These are phyloP conservation scores for Lomographa bimaculata DNA, from an alignment of 2,888 invertebrate species.

Conservation along the genomic window DNA sequence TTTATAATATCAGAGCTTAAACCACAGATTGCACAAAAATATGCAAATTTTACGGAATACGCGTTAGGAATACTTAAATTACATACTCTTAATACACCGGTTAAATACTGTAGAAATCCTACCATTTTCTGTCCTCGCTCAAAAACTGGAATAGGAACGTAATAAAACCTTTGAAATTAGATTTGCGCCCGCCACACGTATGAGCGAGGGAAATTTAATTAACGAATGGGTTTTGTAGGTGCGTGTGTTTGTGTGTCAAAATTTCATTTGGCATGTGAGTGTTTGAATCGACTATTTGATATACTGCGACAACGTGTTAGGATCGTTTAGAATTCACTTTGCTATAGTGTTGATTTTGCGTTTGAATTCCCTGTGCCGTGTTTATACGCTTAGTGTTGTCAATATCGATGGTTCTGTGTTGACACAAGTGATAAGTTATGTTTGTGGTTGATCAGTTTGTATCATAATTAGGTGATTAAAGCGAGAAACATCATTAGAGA, in stretches of 20 bases:
- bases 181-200: conserved; percentile 40
- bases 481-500: too few species aligned
- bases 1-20: too few species aligned
- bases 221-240: conserved; percentile 28
- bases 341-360: conserved; percentile 25
- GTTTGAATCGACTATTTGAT: conserved; percentile 35
- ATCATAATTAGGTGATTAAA: too few species aligned
- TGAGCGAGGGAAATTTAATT: conserved; percentile 46
- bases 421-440: too few species aligned
- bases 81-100: too few species aligned
- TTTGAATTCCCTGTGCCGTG: conserved; percentile 5
- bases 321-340: conserved; percentile 44
- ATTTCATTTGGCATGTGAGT: conserved; percentile 38
- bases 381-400: conserved; percentile 1
- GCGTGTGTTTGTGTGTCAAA: conserved; percentile 34
- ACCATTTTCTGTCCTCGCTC: conserved; percentile 5
- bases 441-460: too few species aligned
- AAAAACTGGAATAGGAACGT: conserved; percentile 25
- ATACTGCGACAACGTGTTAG: too few species aligned
- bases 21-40: too few species aligned
- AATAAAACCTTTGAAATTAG: conserved; percentile 48
- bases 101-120: not conserved
- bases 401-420: not conserved
- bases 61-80: too few species aligned
- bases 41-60: too few species aligned